Evolutionary conservation across 23 tunicate species (phyloP).

Genomic region (Diplosoma virens): DNA sequence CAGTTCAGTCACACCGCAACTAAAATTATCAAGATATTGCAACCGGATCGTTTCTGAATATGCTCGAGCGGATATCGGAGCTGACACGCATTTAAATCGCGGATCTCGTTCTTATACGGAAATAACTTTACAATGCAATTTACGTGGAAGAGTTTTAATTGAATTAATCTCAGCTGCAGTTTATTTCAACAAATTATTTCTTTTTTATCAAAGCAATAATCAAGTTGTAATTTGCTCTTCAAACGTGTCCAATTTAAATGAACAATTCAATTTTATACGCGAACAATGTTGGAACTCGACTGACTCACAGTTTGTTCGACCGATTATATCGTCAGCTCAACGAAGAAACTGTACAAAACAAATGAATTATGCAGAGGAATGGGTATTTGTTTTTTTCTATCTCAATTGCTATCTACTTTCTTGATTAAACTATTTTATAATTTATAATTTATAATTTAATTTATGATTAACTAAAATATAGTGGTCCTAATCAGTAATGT

Average conservation of each 20-base stretch:
- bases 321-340: too few relatives aligned
- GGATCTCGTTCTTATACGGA: not conserved
- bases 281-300: not conserved
- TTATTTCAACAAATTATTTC: not conserved
- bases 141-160: not conserved
- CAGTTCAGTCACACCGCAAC: too few relatives aligned
- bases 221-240: not conserved
- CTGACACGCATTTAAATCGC: not conserved
- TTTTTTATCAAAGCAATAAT: not conserved
- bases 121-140: not conserved
- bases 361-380: too few relatives aligned
- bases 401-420: too few relatives aligned
- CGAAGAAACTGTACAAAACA: too few relatives aligned
- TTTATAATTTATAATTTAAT: too few relatives aligned
- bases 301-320: too few relatives aligned
- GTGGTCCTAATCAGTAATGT: too few relatives aligned
- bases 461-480: too few relatives aligned
- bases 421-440: too few relatives aligned
- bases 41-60: not conserved
- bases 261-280: not conserved
- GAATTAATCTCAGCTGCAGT: not conserved
- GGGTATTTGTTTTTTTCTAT: too few relatives aligned
- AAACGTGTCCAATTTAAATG: not conserved
- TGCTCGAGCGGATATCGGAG: not conserved
- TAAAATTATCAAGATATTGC: not conserved